A percentile compares a stretch with the other conserved stretches of the same genome.
These are phyloP conservation scores for Cinclus mexicanus DNA, from an alignment of 2,113 vertebrate genomes.

Conservation along the genomic window DNA sequence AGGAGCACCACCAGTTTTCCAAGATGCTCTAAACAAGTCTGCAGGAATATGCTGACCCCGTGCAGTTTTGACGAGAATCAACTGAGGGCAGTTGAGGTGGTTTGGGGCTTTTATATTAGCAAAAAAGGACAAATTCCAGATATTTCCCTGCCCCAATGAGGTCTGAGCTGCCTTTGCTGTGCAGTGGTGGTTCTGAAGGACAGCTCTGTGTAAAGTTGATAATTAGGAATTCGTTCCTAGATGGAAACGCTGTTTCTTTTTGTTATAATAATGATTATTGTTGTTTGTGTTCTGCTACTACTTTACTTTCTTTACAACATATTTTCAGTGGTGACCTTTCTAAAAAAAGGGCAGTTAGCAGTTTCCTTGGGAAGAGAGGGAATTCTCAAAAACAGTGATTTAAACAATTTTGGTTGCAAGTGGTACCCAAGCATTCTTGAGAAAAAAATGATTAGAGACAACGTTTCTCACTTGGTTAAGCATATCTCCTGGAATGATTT, in stretches of 20 bases:
- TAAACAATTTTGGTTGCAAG: background rate
- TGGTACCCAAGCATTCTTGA: background rate
- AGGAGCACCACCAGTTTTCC: background rate
- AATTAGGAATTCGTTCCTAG: background rate
- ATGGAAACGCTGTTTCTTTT: background rate
- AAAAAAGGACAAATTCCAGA: background rate
- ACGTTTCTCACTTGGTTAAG: constrained; percentile 48
- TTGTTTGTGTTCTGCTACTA: background rate
- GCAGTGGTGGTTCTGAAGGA: background rate
- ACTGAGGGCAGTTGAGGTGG: background rate
- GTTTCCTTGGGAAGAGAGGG: background rate
- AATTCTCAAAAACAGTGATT: background rate
- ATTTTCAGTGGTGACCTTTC: background rate
- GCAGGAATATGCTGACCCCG: background rate
- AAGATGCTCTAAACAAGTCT: background rate
- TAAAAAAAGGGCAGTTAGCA: background rate
- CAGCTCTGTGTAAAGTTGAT: background rate
- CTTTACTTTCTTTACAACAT: background rate
- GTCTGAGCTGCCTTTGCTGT: background rate
- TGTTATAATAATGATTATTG: background rate
- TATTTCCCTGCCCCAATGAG: background rate
- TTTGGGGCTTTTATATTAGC: background rate
- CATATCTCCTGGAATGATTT: constrained; percentile 45
- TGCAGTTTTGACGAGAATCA: background rate
- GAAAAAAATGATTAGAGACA: constrained; percentile 14